Base-by-base conservation (phyloP, 2,113 vertebrate species). In the Bothrops jararaca region DNA sequence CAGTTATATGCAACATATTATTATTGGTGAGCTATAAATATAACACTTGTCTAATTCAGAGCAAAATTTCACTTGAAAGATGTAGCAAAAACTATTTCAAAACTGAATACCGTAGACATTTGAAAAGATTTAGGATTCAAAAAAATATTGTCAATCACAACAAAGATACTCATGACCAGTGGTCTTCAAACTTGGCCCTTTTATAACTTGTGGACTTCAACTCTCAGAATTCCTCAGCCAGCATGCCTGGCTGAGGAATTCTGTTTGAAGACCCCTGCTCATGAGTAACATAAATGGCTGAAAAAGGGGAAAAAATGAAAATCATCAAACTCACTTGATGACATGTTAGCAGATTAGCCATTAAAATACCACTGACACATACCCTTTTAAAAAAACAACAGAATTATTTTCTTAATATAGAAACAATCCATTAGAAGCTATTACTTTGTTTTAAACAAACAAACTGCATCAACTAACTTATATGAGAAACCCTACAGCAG, bases 401-500 rank as follows among this genome's bases (percentile, higher is more conserved):
- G 0, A n/a, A 57, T 94, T 58, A 95, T 91, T 86, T 94, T 80
- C 53, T 90, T 48, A 89, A 93, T 88, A 95, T 92, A 95, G 91
- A 93, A 86, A 94, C 91, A 94, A 50, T 18, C 20, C 54, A 58
- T 92, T 95, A 91, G 89, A 0, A 3, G 57, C 13, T 24, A 53
- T 22, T 5, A 23, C 2, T 92, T 89, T 74, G 50, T 56, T 93
- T 23, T 34, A 93, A 94, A 26, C 50, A 86, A 85, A n/a, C 90
- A 95, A 29, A n/a, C 24, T 45, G 86, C 48, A 53, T 69, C 42
- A 48, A 89, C 94, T 93, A 94, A 15, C 18, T 29, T 90, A 95
- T 95, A 95, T 57, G 86, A 94, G 94, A 92, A 94, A 90, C 86
- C 95, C 89, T 60, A 90, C 89, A 95, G 89, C 92, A 94, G 88